A percentile compares a stretch with the other conserved stretches of the same genome.
Evolutionary conservation across 2,888 invertebrate species (phyloP).

Genomic region (Phortica magna): DNA sequence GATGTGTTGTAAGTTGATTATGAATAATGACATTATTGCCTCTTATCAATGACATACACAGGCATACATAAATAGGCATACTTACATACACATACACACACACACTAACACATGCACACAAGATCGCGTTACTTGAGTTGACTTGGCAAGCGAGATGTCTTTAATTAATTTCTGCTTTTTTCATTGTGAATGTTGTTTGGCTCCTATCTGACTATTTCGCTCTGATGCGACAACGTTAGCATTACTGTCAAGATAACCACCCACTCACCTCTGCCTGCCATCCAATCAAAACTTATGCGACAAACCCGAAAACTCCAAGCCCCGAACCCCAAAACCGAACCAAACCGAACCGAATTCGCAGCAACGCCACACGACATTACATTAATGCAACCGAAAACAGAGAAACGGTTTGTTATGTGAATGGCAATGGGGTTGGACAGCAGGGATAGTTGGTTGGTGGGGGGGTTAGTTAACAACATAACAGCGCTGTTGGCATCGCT

Average conservation of each 20-base stretch:
- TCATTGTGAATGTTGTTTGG: background rate
- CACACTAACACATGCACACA: slow-evolving; percentile 29
- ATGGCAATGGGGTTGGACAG: background rate
- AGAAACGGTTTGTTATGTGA: background rate
- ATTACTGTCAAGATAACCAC: no score
- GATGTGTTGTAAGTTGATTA: slow-evolving; percentile 2
- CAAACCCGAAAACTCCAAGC: background rate
- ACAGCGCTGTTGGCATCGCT: background rate
- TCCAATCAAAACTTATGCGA: no score
- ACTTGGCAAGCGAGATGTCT: background rate
- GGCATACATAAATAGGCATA: slow-evolving; percentile 41
- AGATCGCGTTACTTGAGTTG: background rate
- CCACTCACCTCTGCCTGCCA: no score
- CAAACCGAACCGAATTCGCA: no score
- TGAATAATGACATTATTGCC: slow-evolving; percentile 38
- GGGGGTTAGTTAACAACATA: no score
- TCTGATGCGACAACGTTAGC: no score
- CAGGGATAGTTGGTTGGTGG: background rate
- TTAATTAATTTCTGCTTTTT: slow-evolving; percentile 5
- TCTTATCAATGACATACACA: slow-evolving; percentile 48
- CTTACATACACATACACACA: slow-evolving; percentile 30
- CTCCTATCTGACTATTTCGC: background rate
- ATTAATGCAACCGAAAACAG: background rate
- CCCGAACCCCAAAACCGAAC: background rate
- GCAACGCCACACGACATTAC: background rate